These are phyloP conservation scores for Zoanthus gigantus DNA, from an alignment of 92 coral and sea anemone species.

Conservation along the genomic window DNA sequence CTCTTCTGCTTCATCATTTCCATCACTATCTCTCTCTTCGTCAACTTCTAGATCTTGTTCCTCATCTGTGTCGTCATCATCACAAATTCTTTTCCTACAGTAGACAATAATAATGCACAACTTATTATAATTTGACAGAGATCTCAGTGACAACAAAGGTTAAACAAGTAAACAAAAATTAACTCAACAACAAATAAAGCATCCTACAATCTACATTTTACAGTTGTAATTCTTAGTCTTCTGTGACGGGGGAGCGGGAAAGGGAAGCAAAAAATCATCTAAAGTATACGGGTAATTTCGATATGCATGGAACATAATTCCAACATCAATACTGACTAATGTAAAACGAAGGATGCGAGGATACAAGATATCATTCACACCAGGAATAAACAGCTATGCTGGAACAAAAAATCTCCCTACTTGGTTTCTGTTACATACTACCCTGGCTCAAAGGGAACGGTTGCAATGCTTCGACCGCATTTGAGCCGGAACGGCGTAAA, in stretches of 20 bases:
- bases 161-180: neutral
- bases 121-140: no score
- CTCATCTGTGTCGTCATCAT: slow-evolving; percentile 15
- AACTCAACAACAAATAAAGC: neutral
- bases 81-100: neutral
- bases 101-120: neutral
- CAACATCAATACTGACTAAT: neutral
- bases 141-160: no score
- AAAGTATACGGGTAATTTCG: neutral
- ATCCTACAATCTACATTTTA: neutral
- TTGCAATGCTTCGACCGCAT: neutral
- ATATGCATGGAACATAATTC: neutral
- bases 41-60: slow-evolving; percentile 32
- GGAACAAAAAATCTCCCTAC: no score
- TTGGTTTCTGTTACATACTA: neutral
- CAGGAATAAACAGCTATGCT: neutral
- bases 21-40: slow-evolving; percentile 31
- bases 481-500: neutral
- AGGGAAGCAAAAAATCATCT: neutral
- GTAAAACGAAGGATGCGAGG: neutral
- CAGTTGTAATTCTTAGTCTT: neutral
- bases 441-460: neutral
- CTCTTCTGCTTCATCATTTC: neutral
- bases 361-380: neutral
- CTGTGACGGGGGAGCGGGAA: neutral